Evolutionary conservation across 2,113 vertebrate species (phyloP), one percentile per base, ranked within the genome.

Genomic region (Orthochromis malagaraziensis): DNA sequence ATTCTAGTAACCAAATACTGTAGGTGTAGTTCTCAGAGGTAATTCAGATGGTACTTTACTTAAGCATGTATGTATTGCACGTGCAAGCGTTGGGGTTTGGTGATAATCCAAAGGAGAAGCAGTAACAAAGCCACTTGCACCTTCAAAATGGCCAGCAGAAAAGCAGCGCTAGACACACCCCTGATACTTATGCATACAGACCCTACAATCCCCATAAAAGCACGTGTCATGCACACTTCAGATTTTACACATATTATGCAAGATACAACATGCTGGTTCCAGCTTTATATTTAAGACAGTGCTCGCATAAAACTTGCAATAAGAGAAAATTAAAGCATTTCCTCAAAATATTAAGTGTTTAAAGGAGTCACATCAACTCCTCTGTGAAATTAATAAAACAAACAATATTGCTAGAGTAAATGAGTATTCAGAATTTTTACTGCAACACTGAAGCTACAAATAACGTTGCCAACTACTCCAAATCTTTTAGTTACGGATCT

Each of bases 401-500:
- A 85, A 58, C 17, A 14, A 45, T 31, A 8, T 0, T 60, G 14
- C 77, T 14, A 51, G 24, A 40, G n/a, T 21, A 49, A 65, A 79
- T 38, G 17, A 47, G 29, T 10, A 77, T 42, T 10, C 12, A 51
- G 2, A 26, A 38, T n/a, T 58, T 87, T 81, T 8, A 5, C 12
- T 49, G 33, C 47, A n/a, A 49, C 75, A 9, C 7, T 21, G 47
- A 53, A 75, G 33, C 13, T 9, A 19, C 80, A 38, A 16, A 26
- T 82, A 33, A 80, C 19, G 1, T 47, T 54, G 13, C 35, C 55
- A 79, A 51, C 29, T 40, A 40, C 60, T 87, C 7, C 21, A 24
- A 84, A 84, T 68, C 5, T 42, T 75, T 81, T 38, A 70, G 13
- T 73, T 83, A 45, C 7, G 9, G 8, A 51, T 79, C 60, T 40